Percentiles rank a stretch among this genome's conserved stretches.
Evolutionary conservation across 2,113 vertebrate genomes (phyloP).

Genomic region (Pyrgilauda ruficollis): DNA sequence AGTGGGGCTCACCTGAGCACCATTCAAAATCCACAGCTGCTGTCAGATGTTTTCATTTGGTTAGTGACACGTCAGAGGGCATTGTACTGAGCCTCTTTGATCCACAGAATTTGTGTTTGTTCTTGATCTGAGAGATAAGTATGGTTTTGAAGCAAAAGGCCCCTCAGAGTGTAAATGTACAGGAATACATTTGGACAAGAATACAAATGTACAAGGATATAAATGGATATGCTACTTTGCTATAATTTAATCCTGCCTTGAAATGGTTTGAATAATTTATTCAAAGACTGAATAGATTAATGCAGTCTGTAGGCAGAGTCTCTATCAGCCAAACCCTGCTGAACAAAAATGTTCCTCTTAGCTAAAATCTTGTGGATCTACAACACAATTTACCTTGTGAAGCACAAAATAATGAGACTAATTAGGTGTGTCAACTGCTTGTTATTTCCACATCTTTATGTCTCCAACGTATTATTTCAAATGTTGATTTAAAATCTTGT

Average conservation of each 20-base stretch:
- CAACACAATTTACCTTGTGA: background rate
- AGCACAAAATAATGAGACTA: background rate
- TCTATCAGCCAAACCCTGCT: background rate
- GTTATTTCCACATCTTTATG: background rate
- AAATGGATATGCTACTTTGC: background rate
- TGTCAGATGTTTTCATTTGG: background rate
- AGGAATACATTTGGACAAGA: background rate
- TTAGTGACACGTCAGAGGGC: background rate
- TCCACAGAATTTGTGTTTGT: background rate
- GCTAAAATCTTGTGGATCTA: background rate
- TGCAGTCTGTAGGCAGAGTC: background rate
- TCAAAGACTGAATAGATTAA: background rate
- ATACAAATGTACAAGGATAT: background rate
- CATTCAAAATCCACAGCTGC: background rate
- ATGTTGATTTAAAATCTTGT: background rate
- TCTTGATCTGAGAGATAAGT: background rate
- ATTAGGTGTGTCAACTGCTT: background rate
- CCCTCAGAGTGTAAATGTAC: background rate
- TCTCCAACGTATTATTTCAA: background rate
- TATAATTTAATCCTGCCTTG: background rate
- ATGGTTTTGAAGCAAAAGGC: background rate
- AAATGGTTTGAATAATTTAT: background rate
- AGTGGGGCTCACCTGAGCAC: background rate
- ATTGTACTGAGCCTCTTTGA: background rate
- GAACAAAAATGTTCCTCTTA: background rate